These are phyloP conservation scores for Boleophthalmus pectinirostris DNA, from an alignment of 2,113 vertebrate species.

Conservation along the genomic window DNA sequence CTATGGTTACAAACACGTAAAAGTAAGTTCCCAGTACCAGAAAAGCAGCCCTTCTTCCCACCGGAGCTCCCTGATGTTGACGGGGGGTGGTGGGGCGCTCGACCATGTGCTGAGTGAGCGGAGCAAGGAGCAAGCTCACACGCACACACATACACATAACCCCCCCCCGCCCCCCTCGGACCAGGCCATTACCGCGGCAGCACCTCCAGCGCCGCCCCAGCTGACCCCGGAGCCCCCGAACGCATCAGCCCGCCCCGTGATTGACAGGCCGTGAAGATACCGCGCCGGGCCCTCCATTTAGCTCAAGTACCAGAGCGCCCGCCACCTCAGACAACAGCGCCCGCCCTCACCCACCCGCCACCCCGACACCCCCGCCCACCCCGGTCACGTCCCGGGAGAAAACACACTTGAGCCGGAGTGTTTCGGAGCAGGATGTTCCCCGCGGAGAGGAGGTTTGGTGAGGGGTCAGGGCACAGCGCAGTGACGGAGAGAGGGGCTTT, in stretches of 20 bases:
- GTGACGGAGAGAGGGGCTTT: slow-evolving; percentile 83
- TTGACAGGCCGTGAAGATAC: slow-evolving; percentile 80
- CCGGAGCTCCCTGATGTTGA: slow-evolving; percentile 49
- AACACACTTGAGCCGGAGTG: slow-evolving; percentile 99
- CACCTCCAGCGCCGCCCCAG: slow-evolving; percentile 57
- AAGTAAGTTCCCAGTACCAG: not conserved
- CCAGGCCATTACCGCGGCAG: slow-evolving; percentile 64
- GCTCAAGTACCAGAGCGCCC: slow-evolving; percentile 73
- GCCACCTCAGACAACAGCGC: slow-evolving; percentile 62
- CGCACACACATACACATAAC: slow-evolving; percentile 33
- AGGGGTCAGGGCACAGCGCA: slow-evolving; percentile 94
- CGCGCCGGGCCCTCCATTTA: slow-evolving; percentile 79
- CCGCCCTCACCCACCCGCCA: slow-evolving; percentile 11
- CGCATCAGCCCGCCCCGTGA: slow-evolving; percentile 69
- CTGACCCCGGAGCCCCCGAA: slow-evolving; percentile 69
- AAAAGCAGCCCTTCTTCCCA: not conserved
- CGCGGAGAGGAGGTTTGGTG: slow-evolving; percentile 96
- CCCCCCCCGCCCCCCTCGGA: slow-evolving; percentile 44
- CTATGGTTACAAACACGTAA: too few relatives aligned
- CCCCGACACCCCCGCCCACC: slow-evolving; percentile 21
- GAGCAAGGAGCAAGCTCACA: slow-evolving; percentile 66
- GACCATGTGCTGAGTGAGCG: slow-evolving; percentile 75
- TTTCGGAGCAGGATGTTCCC: slow-evolving; percentile 99
- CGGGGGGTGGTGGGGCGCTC: slow-evolving; percentile 41
- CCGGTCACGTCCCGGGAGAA: slow-evolving; percentile 85